phyloP scores from a whole-genome alignment of 2,113 vertebrate genomes.

The Sus scrofa region DNA sequence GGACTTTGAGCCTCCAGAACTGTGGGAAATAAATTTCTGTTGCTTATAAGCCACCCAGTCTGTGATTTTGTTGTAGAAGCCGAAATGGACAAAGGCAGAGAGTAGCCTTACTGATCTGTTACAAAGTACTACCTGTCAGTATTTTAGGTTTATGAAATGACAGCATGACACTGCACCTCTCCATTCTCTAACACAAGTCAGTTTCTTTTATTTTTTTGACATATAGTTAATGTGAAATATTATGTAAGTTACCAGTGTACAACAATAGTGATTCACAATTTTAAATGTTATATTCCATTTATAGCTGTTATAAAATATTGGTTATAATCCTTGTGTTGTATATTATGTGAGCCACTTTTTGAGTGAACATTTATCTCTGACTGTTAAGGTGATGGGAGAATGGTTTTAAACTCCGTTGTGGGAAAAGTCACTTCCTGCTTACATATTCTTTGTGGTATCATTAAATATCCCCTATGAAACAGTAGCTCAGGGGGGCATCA shows the following conservation, averaged over 20 bases:
- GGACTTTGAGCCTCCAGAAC: not conserved
- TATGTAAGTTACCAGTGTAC: not conserved
- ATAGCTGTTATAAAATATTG: not conserved
- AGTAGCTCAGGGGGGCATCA: not conserved
- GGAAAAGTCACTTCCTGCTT: slow-evolving; percentile 43
- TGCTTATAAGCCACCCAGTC: not conserved
- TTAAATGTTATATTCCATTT: not conserved
- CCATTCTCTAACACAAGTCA: not conserved
- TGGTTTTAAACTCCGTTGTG: slow-evolving; percentile 40
- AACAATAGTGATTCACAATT: not conserved
- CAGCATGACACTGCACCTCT: not conserved
- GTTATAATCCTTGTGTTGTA: not conserved
- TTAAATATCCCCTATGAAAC: slow-evolving; percentile 11
- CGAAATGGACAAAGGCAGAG: not conserved
- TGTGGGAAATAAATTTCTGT: slow-evolving; percentile 29
- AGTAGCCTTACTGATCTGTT: not conserved
- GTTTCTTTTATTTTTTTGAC: not conserved
- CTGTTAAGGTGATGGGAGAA: slow-evolving; percentile 22
- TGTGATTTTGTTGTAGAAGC: not conserved
- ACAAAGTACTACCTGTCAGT: not conserved
- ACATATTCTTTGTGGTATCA: not conserved
- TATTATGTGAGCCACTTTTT: not conserved
- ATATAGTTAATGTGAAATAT: not conserved
- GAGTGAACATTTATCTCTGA: not conserved
- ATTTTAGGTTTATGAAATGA: slow-evolving; percentile 30